phyloP scores from a whole-genome alignment of 2,113 vertebrate genomes.

The Tamias sibiricus region DNA sequence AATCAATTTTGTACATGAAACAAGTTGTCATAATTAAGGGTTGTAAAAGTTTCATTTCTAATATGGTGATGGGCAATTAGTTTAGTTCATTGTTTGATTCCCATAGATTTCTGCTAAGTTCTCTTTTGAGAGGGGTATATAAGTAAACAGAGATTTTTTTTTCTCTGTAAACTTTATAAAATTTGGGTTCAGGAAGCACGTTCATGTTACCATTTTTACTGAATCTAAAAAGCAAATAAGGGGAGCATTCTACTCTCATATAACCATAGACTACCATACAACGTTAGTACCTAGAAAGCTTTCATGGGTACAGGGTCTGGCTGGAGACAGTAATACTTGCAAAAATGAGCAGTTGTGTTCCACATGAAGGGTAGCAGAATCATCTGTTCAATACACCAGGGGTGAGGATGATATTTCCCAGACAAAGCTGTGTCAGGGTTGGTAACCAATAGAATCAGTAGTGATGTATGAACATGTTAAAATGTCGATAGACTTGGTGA shows the following conservation, averaged over 20 bases:
- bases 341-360: background rate
- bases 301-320: rapidly evolving
- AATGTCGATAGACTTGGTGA: background rate
- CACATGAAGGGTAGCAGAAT: rapidly evolving
- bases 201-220: background rate
- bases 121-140: background rate
- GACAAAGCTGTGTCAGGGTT: rapidly evolving
- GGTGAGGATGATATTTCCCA: rapidly evolving
- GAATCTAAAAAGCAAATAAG: background rate
- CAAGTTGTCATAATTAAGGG: background rate
- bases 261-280: background rate
- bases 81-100: background rate
- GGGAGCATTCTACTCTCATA: rapidly evolving
- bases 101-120: background rate
- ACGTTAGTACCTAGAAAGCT: background rate
- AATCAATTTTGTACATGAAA: background rate
- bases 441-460: background rate
- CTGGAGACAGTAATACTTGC: background rate
- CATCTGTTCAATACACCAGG: background rate
- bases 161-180: background rate
- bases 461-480: background rate
- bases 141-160: background rate
- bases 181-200: background rate
- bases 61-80: rapidly evolving
- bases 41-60: background rate